These are phyloP conservation scores for Helobdella robusta DNA, from an alignment of 2,888 invertebrate species.

Conservation along the genomic window DNA sequence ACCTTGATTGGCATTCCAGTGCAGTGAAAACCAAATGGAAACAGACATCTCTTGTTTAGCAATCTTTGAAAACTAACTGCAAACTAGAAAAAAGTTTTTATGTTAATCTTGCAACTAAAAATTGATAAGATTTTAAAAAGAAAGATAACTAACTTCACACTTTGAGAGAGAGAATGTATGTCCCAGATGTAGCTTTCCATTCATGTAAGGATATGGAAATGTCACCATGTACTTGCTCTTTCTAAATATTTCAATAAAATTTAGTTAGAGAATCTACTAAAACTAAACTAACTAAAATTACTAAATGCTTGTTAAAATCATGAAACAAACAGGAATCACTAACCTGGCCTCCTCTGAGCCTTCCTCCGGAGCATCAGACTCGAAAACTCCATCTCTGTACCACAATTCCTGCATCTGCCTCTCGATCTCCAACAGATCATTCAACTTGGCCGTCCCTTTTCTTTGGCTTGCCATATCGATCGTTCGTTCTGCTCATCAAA, in stretches of 20 bases:
- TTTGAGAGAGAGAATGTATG: slow-evolving; percentile 94
- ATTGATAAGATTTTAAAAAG: background rate
- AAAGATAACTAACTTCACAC: slow-evolving; percentile 64
- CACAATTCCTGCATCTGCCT: slow-evolving; percentile 73
- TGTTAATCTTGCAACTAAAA: background rate
- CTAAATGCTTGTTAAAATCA: background rate
- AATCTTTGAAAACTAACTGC: slow-evolving; percentile 81
- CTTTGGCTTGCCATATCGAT: too few relatives aligned
- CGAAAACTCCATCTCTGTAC: slow-evolving; percentile 70
- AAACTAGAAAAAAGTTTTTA: slow-evolving; percentile 58
- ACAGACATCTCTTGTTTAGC: slow-evolving; percentile 78
- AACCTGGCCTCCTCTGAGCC: slow-evolving; percentile 34
- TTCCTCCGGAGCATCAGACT: slow-evolving; percentile 63
- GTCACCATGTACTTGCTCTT: slow-evolving; percentile 79
- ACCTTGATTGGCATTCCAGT: slow-evolving; percentile 97
- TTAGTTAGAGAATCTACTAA: too few relatives aligned
- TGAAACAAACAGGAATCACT: slow-evolving; percentile 10
- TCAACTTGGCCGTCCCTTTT: slow-evolving; percentile 92
- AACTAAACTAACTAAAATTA: too few relatives aligned
- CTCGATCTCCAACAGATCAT: slow-evolving; percentile 81
- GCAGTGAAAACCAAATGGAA: slow-evolving; percentile 96
- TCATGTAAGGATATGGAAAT: slow-evolving; percentile 99
- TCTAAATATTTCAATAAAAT: too few relatives aligned
- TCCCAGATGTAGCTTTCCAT: slow-evolving; percentile 90
- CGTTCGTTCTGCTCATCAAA: too few relatives aligned